Evolutionary conservation across 2,888 invertebrate genomes (phyloP), one percentile per base, ranked within the genome.

Genomic region (Falcaria lacertinaria): DNA sequence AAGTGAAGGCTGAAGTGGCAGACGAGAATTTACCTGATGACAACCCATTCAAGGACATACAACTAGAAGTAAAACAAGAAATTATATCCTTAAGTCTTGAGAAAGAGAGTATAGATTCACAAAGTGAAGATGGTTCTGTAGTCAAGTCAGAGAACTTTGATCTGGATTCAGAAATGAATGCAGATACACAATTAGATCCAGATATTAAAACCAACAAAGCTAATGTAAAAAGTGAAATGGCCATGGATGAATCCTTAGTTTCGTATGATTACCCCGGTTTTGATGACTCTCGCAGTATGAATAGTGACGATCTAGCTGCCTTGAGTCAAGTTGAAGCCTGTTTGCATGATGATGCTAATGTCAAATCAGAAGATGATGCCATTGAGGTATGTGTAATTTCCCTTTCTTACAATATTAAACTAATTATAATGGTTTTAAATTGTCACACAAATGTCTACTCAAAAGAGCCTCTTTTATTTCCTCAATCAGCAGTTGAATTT

Each of bases 301-400:
- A 85, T 19, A 87, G 86, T 44, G 72, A 73, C 48, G 84, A 86
- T 2, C 80, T 79, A 0, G 56, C 64, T 0, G 87, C 82, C 0
- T 52, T 88, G 17, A 75, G 74, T 11, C 81, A 80, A 44, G 87
- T 87, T 0, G 87, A 88, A 43, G 71, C 82, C 0, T 87, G 86
- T 52, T 51, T 88, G 38, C 76, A 75, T 34, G 85, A 85, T 38
- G 73, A 76, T 14, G 46, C 72, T 13, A 64, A 62, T 43, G 59
- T 81, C 1, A 83, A 85, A 50, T 50, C 49, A 15, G 83, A 82
- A 53, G 42, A 47, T 42, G 42, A 56, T n/a, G 49, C 28, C 8
- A 55, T 55, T 60, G 66, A 69, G 55, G 80, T 81, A 45, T 64
- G 55, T 50, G 44, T 15, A 16, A 15, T 25, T 33, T 38, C 28